Conservation (phyloP, 2,888 invertebrate genomes). For the Acanthococcus lagerstroemiae region DNA sequence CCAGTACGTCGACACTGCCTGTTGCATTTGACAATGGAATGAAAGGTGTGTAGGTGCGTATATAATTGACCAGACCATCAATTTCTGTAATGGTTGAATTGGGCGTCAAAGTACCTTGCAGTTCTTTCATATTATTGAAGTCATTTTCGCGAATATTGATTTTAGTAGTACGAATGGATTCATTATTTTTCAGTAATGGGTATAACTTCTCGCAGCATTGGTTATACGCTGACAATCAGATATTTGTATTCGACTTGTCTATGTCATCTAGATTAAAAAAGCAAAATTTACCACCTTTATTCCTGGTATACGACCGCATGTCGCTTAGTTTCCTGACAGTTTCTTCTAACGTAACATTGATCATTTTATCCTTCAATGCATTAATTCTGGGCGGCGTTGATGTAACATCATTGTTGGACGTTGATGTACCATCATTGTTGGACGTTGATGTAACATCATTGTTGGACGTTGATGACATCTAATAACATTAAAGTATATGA, state of each 20-base stretch:
- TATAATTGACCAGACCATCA: not conserved
- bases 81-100: not conserved
- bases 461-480: too few relatives aligned
- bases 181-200: not conserved
- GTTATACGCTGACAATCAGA: not conserved
- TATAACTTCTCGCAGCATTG: not conserved
- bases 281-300: not conserved
- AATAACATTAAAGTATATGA: too few relatives aligned
- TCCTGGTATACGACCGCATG: not conserved
- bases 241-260: not conserved
- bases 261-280: not conserved
- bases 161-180: not conserved
- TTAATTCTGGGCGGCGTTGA: not conserved
- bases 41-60: not conserved
- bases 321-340: not conserved
- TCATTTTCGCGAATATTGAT: not conserved
- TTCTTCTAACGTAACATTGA: not conserved
- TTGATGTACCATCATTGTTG: too few relatives aligned
- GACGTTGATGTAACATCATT: too few relatives aligned
- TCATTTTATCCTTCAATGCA: not conserved
- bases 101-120: not conserved
- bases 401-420: too few relatives aligned
- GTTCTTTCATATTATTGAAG: not conserved
- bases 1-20: not conserved
- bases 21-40: not conserved